These are phyloP conservation scores for Drosophila diplacantha DNA, from an alignment of 2,888 invertebrate genomes.

Conservation along the genomic window DNA sequence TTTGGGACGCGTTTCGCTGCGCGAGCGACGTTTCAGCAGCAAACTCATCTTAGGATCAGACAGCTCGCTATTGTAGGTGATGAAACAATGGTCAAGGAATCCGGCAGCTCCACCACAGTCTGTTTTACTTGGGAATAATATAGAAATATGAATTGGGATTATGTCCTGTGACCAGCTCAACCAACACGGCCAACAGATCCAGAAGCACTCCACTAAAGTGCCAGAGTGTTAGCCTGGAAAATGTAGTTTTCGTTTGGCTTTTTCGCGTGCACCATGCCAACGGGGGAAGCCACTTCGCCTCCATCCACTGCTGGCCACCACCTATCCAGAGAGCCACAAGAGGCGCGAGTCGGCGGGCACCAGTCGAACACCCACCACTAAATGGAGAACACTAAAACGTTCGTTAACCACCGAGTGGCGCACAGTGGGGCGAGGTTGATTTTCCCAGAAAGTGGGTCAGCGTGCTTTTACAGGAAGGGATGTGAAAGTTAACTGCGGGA, in stretches of 20 bases:
- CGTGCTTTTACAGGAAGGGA: neutral
- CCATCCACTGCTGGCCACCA: neutral
- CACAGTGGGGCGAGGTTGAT: conserved; percentile 23
- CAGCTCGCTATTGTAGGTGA: neutral
- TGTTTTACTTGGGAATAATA: neutral
- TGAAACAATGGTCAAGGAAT: neutral
- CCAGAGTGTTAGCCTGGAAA: conserved; percentile 27
- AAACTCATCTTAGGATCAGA: conserved; percentile 58
- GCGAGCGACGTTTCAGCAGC: conserved; percentile 67
- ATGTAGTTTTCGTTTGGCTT: conserved; percentile 73
- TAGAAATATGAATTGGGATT: neutral
- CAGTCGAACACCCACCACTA: conserved; percentile 18
- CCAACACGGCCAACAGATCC: conserved; percentile 25
- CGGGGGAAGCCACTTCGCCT: conserved; percentile 26
- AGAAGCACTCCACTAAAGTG: conserved; percentile 24
- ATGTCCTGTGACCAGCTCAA: conserved; percentile 6
- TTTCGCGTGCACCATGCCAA: conserved; percentile 75
- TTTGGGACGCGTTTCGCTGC: conserved; percentile 62
- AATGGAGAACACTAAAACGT: conserved; percentile 27
- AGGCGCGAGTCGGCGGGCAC: conserved; percentile 1
- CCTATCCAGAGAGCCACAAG: conserved; percentile 3
- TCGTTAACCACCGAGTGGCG: conserved; percentile 8
- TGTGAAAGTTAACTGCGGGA: neutral
- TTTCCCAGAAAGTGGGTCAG: conserved; percentile 15
- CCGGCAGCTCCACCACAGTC: no score